Evolutionary conservation across 2,113 vertebrate genomes (phyloP), one percentile per base, ranked within the genome.

Genomic region (Crocuta crocuta): DNA sequence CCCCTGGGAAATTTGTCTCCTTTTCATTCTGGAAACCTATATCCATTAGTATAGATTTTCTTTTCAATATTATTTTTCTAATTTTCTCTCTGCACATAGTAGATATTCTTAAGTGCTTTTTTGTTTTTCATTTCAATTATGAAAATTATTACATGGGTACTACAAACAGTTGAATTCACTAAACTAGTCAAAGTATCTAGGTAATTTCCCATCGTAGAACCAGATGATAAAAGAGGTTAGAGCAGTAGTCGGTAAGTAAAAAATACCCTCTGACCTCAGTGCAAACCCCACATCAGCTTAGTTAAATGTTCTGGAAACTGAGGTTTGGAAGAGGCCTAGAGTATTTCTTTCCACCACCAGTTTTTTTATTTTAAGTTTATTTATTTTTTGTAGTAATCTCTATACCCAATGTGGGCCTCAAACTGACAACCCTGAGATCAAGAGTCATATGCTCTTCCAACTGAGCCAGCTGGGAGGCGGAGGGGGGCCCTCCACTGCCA

Each of bases 141-240:
- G 43, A 66, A 92, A 97, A 74, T 73, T 48, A 43, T 82, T 89
- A 10, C 43, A n/a, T 84, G 9, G 4, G 4, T 70, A 92, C 96
- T 79, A 31, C 65, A 91, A 94, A 15, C 63, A 85, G 4, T 85
- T 91, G 61, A 95, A 55, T 50, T 39, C n/a, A 89, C 28, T 79
- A n/a, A n/a, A 89, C 13, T 7, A 61, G 48, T 16, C 50, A 95
- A 74, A 5, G 15, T 79, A 79, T 73, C 78, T 89, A 70, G 31
- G 70, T 84, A 73, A 71, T 68, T 95, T 71, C 50, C 93, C n/a
- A 70, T 68, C 31, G 11, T 74, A 91, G 68, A 81, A 71, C 5
- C 12, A 85, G 63, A 58, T 96, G 63, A 71, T 93, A 58, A 80
- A 95, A 96, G 26, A 96, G 55, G 12, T 86, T 78, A 89, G 39